Percentiles rank a stretch among this genome's conserved stretches.
Conservation (phyloP, 2,797 vertebrate genomes). For the Pipistrellus pygmaeus region DNA sequence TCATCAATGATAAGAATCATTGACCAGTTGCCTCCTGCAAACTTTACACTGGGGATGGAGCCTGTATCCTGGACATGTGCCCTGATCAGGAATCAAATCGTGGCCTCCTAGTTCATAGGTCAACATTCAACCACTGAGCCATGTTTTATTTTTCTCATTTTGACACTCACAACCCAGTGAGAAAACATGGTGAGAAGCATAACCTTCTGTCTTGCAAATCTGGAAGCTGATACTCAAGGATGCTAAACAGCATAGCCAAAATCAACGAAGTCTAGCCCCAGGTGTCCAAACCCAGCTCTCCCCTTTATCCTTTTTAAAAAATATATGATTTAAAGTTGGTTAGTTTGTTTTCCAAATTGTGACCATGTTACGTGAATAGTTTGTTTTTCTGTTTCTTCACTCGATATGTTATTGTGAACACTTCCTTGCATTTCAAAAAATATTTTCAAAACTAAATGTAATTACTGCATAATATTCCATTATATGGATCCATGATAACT, state of each 20-base stretch:
- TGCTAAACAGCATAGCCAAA: neutral
- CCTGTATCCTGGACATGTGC: no score
- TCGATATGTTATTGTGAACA: neutral
- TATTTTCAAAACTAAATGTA: conserved; percentile 39
- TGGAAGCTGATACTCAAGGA: neutral
- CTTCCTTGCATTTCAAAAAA: neutral
- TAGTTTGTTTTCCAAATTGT: conserved; percentile 13
- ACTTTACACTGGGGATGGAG: no score
- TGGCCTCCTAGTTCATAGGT: no score
- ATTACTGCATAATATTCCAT: neutral
- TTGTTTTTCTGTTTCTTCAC: neutral
- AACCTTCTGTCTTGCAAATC: neutral
- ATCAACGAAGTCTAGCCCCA: neutral
- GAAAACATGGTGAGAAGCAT: neutral
- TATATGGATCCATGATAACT: neutral
- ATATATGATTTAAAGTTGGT: neutral
- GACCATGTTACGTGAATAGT: neutral
- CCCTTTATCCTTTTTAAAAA: neutral
- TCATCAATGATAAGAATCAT: no score
- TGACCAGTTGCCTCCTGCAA: no score
- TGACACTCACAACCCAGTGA: neutral
- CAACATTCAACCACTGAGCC: no score
- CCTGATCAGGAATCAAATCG: no score
- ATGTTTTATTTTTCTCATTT: neutral
- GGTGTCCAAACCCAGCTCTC: neutral